Percentiles rank a stretch among this genome's conserved stretches.
Evolutionary conservation across 2,888 invertebrate species (phyloP).

Genomic region (Monochamus alternatus): DNA sequence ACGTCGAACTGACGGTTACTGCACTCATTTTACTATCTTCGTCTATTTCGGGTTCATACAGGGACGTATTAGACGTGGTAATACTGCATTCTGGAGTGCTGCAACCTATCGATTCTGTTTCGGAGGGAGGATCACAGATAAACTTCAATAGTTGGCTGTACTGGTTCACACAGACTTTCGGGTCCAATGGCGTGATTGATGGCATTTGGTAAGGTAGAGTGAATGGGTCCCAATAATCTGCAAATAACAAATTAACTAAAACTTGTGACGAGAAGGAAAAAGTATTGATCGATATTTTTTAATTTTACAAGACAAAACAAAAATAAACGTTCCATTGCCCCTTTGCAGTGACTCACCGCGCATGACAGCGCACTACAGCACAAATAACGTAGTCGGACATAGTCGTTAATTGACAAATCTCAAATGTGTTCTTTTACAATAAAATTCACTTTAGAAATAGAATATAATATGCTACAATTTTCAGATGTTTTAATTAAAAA

Average conservation of each 20-base stretch:
- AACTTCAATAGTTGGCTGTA: constrained; percentile 71
- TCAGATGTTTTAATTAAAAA: no score
- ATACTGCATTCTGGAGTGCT: constrained; percentile 61
- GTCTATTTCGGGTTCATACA: constrained; percentile 56
- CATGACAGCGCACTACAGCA: no score
- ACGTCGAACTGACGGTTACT: constrained; percentile 48
- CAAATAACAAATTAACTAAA: constrained; percentile 59
- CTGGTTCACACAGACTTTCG: constrained; percentile 71
- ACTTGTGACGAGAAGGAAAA: constrained; percentile 7
- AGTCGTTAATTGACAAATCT: no score
- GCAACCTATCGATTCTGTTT: constrained; percentile 61
- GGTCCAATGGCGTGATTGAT: constrained; percentile 76
- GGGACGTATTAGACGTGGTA: constrained; percentile 50
- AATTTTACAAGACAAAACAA: no score
- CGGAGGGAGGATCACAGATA: constrained; percentile 65
- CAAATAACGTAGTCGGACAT: no score
- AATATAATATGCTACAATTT: no score
- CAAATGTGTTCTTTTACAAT: no score
- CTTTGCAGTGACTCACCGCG: no score
- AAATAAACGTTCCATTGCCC: no score
- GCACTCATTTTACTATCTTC: constrained; percentile 64
- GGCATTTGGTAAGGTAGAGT: constrained; percentile 85
- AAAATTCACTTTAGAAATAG: no score
- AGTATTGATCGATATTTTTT: not conserved
- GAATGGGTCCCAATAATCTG: constrained; percentile 77